Percentiles rank a stretch among this genome's conserved stretches.
These are phyloP conservation scores for Procavia capensis DNA, from an alignment of 2,113 vertebrate genomes.

Conservation along the genomic window DNA sequence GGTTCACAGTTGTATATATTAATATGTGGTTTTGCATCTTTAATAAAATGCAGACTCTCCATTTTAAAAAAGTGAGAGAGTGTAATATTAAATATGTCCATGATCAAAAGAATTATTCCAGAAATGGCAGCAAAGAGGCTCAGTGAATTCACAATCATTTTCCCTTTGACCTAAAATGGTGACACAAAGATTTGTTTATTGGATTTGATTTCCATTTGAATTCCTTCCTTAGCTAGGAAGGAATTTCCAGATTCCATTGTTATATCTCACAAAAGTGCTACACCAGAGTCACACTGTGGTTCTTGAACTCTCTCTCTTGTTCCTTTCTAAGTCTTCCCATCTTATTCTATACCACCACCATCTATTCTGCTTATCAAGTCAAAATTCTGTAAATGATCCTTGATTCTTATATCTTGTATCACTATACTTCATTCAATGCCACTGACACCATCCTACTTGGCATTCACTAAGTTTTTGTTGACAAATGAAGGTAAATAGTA, in stretches of 20 bases:
- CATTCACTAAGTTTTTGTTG: background rate
- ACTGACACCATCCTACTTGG: background rate
- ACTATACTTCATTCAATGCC: background rate
- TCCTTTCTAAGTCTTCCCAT: background rate
- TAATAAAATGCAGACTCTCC: constrained; percentile 22
- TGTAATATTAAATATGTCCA: constrained; percentile 81
- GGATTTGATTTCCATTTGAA: background rate
- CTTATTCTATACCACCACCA: background rate
- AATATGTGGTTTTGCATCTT: background rate
- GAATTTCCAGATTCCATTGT: background rate
- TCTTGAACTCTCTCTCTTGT: background rate
- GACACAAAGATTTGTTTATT: background rate
- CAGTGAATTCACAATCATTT: constrained; percentile 67
- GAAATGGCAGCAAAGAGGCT: constrained; percentile 77
- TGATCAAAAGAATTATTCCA: constrained; percentile 75
- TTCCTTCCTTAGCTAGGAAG: background rate
- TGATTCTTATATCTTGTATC: background rate
- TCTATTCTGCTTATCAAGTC: background rate
- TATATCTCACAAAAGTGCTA: background rate
- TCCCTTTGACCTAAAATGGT: constrained; percentile 71
- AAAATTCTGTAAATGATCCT: background rate
- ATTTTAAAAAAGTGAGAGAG: constrained; percentile 78
- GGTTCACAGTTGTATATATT: constrained; percentile 72
- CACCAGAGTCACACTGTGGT: too few species aligned
- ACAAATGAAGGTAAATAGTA: background rate